Evolutionary conservation across 2,888 invertebrate genomes (phyloP).

Genomic region (Sarcophaga variegata): DNA sequence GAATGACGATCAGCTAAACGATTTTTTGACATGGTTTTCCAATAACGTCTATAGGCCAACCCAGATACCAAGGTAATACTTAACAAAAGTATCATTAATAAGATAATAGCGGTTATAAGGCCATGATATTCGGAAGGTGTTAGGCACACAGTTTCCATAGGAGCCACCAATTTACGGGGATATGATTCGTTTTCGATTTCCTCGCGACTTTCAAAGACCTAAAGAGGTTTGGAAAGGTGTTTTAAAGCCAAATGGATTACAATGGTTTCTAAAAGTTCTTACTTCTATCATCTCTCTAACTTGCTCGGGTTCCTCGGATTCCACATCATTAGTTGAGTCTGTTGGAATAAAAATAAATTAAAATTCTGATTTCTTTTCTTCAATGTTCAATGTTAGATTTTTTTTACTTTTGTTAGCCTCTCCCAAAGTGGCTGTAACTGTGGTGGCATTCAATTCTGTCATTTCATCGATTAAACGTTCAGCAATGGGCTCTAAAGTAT

Average conservation of each 20-base stretch:
- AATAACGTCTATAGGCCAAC: conserved; percentile 91
- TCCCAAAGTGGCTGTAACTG: conserved; percentile 75
- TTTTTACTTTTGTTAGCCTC: conserved; percentile 74
- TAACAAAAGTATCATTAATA: conserved; percentile 88
- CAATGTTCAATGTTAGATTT: not conserved
- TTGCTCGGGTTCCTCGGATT: conserved; percentile 85
- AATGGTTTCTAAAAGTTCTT: too few relatives aligned
- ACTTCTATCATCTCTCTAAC: conserved; percentile 95
- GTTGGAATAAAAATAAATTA: not conserved
- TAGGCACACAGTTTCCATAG: conserved; percentile 89
- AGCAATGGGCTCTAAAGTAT: conserved; percentile 63
- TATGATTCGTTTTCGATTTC: conserved; percentile 85
- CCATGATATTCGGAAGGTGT: conserved; percentile 93
- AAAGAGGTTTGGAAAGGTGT: not conserved
- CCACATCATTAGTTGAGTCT: conserved; percentile 64
- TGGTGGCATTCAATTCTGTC: conserved; percentile 76
- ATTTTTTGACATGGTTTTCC: conserved; percentile 90
- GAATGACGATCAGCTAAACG: conserved; percentile 83
- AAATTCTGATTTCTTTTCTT: not conserved
- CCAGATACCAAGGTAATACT: conserved; percentile 89
- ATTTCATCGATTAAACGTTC: conserved; percentile 74
- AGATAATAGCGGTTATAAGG: conserved; percentile 89
- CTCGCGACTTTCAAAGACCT: conserved; percentile 92
- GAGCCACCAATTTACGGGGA: conserved; percentile 86
- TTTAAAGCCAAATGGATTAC: too few relatives aligned